Percentiles rank a stretch among this genome's conserved stretches.
These are phyloP conservation scores for Lepidostoma basale DNA, from an alignment of 1,140 invertebrate genomes.

Conservation along the genomic window DNA sequence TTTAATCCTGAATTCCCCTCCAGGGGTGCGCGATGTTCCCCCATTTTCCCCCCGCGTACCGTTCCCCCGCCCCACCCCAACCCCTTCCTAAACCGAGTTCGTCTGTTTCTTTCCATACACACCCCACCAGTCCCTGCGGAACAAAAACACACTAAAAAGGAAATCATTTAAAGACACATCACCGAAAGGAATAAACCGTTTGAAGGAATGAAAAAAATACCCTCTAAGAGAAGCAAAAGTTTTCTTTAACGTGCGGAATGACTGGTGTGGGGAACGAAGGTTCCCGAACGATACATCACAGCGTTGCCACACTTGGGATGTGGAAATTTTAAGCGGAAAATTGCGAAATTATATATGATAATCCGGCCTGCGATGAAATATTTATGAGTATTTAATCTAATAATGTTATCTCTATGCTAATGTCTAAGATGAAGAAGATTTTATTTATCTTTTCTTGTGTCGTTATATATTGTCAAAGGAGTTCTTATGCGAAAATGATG, in stretches of 20 bases:
- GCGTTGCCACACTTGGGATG: conserved; percentile 37
- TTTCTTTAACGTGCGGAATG: neutral
- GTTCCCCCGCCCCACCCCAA: conserved; percentile 26
- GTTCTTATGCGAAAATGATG: neutral
- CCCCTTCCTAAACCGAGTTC: conserved; percentile 45
- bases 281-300: conserved; percentile 34
- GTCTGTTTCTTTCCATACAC: conserved; percentile 46
- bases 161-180: neutral
- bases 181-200: neutral
- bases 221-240: neutral
- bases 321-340: conserved; percentile 31
- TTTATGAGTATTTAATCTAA: conserved; percentile 32
- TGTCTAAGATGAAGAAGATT: conserved; percentile 17
- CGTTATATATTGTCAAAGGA: conserved; percentile 9
- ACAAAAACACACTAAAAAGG: neutral
- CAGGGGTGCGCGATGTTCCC: conserved; percentile 41
- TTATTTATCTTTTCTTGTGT: conserved; percentile 17
- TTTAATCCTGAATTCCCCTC: conserved; percentile 11
- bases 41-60: conserved; percentile 40
- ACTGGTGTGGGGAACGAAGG: neutral
- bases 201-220: no score
- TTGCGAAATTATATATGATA: conserved; percentile 31
- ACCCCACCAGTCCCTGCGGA: neutral
- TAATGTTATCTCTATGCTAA: conserved; percentile 32
- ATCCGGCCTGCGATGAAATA: conserved; percentile 22